A percentile compares a stretch with the other conserved stretches of the same genome.
Conservation (phyloP, 2,888 invertebrate species). For the Caenorhabditis afra region DNA sequence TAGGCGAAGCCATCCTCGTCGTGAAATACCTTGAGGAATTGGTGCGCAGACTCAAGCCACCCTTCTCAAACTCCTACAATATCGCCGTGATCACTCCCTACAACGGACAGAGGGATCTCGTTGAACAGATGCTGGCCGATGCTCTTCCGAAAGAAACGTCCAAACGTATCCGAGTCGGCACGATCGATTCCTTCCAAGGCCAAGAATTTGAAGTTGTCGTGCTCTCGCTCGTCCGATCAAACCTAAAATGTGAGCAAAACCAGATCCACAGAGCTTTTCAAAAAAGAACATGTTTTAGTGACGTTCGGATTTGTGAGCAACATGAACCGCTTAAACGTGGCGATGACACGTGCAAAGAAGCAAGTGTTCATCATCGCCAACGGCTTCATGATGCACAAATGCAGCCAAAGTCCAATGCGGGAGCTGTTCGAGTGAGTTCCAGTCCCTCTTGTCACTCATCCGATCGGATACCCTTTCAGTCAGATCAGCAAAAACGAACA, state of each 20-base stretch:
- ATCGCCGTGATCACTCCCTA: slow-evolving; percentile 44
- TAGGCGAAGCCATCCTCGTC: slow-evolving; percentile 23
- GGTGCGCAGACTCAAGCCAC: not conserved
- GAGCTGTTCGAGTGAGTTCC: slow-evolving; percentile 10
- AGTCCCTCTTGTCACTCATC: not conserved
- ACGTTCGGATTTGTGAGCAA: slow-evolving; percentile 30
- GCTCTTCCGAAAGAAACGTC: not conserved
- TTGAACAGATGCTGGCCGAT: not conserved
- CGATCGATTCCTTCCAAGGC: slow-evolving; percentile 44
- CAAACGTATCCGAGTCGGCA: slow-evolving; percentile 1
- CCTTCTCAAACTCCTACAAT: too few species aligned
- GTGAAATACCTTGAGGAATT: not conserved
- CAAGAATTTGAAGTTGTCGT: slow-evolving; percentile 41
- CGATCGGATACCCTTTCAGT: not conserved
- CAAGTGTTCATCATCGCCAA: slow-evolving; percentile 39
- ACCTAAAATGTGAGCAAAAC: slow-evolving; percentile 16
- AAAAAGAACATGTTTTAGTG: too few species aligned
- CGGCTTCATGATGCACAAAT: slow-evolving; percentile 14
- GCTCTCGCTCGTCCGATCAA: slow-evolving; percentile 30
- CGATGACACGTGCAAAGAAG: slow-evolving; percentile 35
- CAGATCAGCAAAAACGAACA: too few species aligned
- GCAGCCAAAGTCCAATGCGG: slow-evolving; percentile 1
- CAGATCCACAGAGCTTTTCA: too few species aligned
- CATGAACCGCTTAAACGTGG: slow-evolving; percentile 40
- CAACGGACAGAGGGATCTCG: slow-evolving; percentile 19